Percentiles rank a stretch among this genome's conserved stretches.
Evolutionary conservation across 2,888 invertebrate species (phyloP).

Genomic region (Pollenia amentaria): DNA sequence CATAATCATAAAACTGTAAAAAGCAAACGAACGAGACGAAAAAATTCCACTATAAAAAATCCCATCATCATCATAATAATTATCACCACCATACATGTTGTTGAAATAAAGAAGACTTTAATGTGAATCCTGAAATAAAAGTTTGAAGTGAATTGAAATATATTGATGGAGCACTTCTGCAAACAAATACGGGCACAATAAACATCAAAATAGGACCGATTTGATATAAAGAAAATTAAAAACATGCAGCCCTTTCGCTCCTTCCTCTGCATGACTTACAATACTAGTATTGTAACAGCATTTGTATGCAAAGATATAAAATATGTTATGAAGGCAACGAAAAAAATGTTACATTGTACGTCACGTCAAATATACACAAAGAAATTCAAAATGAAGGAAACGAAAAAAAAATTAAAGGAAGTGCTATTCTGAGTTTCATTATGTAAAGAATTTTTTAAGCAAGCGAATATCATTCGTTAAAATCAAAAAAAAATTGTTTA

Average conservation of each 20-base stretch:
- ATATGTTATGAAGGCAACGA: slow-evolving; percentile 4
- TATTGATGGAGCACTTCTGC: background rate
- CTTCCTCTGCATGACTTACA: too few species aligned
- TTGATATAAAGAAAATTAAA: background rate
- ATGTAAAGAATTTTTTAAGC: slow-evolving; percentile 1
- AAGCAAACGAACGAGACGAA: background rate
- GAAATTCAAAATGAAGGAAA: background rate
- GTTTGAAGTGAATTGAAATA: background rate
- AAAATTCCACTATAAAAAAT: slow-evolving; percentile 1
- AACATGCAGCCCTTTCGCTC: too few species aligned
- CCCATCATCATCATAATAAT: slow-evolving; percentile 8
- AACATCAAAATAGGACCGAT: background rate
- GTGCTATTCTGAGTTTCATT: too few species aligned
- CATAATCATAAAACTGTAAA: slow-evolving; percentile 43
- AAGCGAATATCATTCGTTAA: too few species aligned
- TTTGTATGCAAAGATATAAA: too few species aligned
- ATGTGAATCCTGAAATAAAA: background rate
- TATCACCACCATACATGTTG: slow-evolving; percentile 2
- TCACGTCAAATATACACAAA: slow-evolving; percentile 3
- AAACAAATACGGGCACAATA: background rate
- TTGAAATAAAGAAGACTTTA: slow-evolving; percentile 1
- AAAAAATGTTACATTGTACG: background rate
- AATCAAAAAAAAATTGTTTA: background rate
- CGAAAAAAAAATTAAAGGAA: background rate
- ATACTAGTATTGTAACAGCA: too few species aligned